Base-by-base conservation (phyloP, 1,140 invertebrate species). In the Drosophila trapezifrons region DNA sequence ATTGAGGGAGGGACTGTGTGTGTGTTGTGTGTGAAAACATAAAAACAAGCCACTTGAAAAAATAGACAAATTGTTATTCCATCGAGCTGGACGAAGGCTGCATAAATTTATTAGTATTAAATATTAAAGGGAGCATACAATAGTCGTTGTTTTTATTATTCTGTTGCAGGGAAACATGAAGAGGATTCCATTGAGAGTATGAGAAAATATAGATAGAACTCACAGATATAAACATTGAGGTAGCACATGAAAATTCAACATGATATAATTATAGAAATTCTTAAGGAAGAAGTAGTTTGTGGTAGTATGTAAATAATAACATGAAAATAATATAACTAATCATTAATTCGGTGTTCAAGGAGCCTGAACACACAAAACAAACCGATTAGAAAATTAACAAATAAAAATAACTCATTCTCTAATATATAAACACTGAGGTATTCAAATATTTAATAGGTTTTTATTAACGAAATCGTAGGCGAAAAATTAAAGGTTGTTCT, bases 171-270 rank as follows among this genome's bases (percentile, higher is more conserved):
- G 32, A 54, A 51, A 43, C 12, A n/a, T 22, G 18, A 13, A 70
- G 42, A 40, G 17, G 15, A 57, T 35, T 25, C n/a, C 55, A 38
- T 22, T 29, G 15, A 1, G 49, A 32, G 18, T 32, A 32, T 52
- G 15, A 6, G 7, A 20, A 67, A 32, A 35, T 18, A 69, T 29
- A 18, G 6, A 37, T 51, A 42, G 15, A 38, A 46, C 10, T 25
- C 25, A 3, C 10, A 42, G 46, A 58, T 46, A 58, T 65, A 56
- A 70, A 70, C 63, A 70, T 49, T 60, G 32, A 12, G 55, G 18
- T 22, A 27, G 12, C 38, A 12, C 22, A 22, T 42, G 17, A 22
- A 64, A 18, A 42, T 32, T 17, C 4, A 13, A n/a, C 6, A 15
- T 35, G 12, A 20, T 20, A 2, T 35, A 32, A 12, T 18, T 12